Conservation (phyloP, 1,140 invertebrate genomes). For the Augochlora pura region DNA sequence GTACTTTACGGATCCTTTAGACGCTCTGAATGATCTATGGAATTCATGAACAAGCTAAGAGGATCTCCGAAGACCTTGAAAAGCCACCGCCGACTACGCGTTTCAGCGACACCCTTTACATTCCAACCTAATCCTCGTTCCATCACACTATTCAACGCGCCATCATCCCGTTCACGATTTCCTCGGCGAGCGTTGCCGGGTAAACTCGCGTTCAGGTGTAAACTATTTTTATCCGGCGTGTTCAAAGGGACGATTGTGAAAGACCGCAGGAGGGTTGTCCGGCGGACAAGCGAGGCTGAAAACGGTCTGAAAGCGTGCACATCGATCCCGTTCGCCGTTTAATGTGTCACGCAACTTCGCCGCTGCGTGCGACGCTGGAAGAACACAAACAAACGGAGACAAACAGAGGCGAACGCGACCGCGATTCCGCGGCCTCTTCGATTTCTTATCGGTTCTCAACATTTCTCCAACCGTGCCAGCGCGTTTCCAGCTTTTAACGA, state of each 20-base stretch:
- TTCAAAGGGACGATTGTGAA: conserved; percentile 37
- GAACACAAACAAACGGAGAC: not conserved
- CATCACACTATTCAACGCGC: not conserved
- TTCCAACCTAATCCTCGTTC: not conserved
- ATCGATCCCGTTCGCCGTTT: conserved; percentile 43
- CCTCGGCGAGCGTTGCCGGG: not conserved
- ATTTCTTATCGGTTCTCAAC: too few relatives aligned
- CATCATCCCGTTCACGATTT: not conserved
- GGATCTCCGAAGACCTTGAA: not conserved
- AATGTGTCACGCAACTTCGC: conserved; percentile 49
- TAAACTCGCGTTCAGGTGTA: conserved; percentile 24
- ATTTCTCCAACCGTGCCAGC: too few relatives aligned
- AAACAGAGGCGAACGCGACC: not conserved
- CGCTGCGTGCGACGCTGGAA: conserved; percentile 22
- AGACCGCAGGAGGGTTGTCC: conserved; percentile 23
- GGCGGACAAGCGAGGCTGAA: conserved; percentile 46
- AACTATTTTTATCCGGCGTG: conserved; percentile 55
- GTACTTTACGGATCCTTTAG: not conserved
- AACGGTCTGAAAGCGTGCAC: conserved; percentile 22
- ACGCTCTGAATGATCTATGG: not conserved
- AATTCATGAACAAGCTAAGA: not conserved
- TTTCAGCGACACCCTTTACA: too few relatives aligned
- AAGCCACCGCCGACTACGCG: not conserved
- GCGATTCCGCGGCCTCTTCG: too few relatives aligned
- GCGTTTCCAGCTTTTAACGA: too few relatives aligned